phyloP scores from a whole-genome alignment of 2,797 vertebrate species.

The Falco cherrug region DNA sequence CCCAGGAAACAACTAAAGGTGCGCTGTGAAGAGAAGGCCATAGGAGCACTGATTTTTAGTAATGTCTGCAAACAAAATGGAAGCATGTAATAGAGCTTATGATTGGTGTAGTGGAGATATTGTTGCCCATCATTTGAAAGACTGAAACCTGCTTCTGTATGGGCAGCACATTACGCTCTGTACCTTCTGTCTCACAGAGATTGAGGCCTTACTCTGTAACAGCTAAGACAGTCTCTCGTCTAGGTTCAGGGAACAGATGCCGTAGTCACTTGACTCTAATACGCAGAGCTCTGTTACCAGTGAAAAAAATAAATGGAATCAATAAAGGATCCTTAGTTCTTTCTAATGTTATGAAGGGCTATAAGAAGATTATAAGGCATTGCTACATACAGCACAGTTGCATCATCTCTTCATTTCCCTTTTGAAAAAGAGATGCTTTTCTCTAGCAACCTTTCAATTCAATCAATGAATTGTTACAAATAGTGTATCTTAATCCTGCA shows the following conservation, averaged over 20 bases:
- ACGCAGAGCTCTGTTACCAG: background rate
- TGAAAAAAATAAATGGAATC: background rate
- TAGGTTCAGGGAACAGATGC: background rate
- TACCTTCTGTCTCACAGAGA: background rate
- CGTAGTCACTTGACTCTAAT: background rate
- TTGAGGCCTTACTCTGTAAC: background rate
- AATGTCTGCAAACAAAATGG: background rate
- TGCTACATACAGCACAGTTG: background rate
- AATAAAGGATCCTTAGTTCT: background rate
- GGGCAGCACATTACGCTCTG: background rate
- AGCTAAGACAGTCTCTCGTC: background rate
- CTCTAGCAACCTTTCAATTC: background rate
- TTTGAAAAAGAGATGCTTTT: background rate
- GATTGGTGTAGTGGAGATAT: background rate
- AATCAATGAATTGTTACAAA: constrained; percentile 5
- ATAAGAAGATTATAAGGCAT: background rate
- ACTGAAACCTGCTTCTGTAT: background rate
- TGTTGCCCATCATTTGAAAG: background rate
- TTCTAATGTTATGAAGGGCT: background rate
- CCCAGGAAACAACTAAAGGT: background rate
- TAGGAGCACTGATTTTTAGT: background rate
- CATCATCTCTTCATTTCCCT: background rate
- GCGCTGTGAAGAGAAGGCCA: background rate
- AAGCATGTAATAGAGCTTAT: background rate
- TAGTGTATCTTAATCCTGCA: background rate